Evolutionary conservation across 2,888 invertebrate species (phyloP), one percentile per base, ranked within the genome.

Genomic region (Oligia strigilis): DNA sequence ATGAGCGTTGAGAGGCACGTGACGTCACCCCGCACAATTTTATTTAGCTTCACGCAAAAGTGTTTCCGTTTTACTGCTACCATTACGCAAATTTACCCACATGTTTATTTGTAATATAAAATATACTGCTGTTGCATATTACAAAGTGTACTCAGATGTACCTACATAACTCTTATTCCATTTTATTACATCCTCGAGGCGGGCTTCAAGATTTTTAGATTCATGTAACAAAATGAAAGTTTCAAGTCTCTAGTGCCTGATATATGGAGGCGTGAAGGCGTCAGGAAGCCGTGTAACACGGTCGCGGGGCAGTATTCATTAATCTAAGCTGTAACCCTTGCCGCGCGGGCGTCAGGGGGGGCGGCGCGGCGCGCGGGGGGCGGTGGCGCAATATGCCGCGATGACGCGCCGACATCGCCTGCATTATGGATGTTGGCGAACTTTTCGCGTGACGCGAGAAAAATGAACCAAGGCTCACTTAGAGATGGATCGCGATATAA

Each of bases 31-130:
- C 76, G 78, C 81, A 77, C 86, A 88, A 83, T 87, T 89, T 90
- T 90, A 89, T 90, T 87, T 81, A 87, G 80, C 86, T 77, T 81
- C 81, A 82, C 82, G 85, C 80, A 87, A 83, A 89, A 91, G 86
- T 92, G 89, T 89, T 87, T 87, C 88, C 90, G 89, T 95, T 97
- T 97, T 96, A 97, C 93, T 91, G 93, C 96, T 80, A 86, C 94
- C 95, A 96, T 97, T 96, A 96, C 95, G 93, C 91, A 96, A 96
- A 97, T 97, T 96, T 96, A 96, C 95, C 95, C 94, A 95, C 96
- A 97, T 96, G 96, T 96, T 97, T 97, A 97, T 96, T 96, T 94
- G 95, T 93, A 94, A 94, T 96, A 95, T 96, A 96, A 96, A 96
- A 95, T 94, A 94, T 95, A 95, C 94, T 93, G 93, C 93, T 89